Evolutionary conservation across 2,113 vertebrate genomes (phyloP).

Genomic region (Xiphophorus couchianus): DNA sequence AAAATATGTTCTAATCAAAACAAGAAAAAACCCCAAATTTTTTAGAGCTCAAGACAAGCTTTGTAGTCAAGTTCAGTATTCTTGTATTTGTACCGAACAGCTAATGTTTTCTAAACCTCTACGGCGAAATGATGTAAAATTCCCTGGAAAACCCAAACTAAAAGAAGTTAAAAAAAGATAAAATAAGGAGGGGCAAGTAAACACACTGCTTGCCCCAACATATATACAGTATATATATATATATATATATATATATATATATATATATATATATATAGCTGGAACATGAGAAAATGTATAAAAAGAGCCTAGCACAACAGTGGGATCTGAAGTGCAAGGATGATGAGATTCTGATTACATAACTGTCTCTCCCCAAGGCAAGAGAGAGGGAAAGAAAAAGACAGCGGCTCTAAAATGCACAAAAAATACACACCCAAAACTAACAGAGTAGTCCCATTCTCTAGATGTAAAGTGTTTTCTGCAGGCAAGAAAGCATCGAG

Average conservation of each 20-base stretch:
- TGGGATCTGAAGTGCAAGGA: constrained; percentile 48
- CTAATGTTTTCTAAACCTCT: neutral
- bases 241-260: too few species aligned
- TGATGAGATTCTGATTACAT: constrained; percentile 74
- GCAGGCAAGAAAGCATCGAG: constrained; percentile 39
- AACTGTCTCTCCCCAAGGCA: constrained; percentile 67
- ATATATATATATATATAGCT: too few species aligned
- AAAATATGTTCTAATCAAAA: neutral
- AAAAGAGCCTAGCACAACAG: constrained; percentile 47
- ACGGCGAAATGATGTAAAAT: neutral
- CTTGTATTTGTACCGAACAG: neutral
- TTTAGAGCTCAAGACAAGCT: neutral
- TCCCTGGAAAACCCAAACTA: neutral
- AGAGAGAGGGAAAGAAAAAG: constrained; percentile 13
- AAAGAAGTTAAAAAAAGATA: constrained; percentile 21
- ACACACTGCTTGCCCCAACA: neutral
- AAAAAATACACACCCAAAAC: constrained; percentile 55
- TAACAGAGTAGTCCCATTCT: constrained; percentile 62
- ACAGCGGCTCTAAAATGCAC: constrained; percentile 48
- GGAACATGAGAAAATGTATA: constrained; percentile 10
- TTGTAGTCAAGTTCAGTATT: neutral
- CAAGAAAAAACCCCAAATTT: neutral
- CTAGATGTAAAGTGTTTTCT: constrained; percentile 60
- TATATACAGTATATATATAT: too few species aligned
- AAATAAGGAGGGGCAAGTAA: neutral